These are phyloP conservation scores for Nicator chloris DNA, from an alignment of 2,113 vertebrate genomes.

Conservation along the genomic window DNA sequence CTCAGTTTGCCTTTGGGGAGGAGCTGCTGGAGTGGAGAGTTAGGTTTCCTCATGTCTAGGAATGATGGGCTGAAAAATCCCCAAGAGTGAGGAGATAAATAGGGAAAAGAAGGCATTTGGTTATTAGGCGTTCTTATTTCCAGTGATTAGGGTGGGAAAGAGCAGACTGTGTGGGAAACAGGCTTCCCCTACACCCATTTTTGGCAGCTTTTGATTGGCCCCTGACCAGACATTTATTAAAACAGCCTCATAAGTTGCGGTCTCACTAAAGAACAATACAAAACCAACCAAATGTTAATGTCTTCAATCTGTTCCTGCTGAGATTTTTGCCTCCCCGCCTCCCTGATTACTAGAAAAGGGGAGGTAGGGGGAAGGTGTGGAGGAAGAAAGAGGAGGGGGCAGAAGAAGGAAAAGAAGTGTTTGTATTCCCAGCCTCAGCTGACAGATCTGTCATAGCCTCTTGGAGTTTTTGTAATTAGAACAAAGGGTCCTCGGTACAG, in stretches of 20 bases:
- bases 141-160: conserved; percentile 70
- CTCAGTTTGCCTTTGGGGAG: not conserved
- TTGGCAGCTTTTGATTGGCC: conserved; percentile 76
- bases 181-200: conserved; percentile 65
- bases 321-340: conserved; percentile 35
- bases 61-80: not conserved
- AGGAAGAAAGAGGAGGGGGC: not conserved
- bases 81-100: conserved; percentile 43
- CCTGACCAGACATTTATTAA: conserved; percentile 76
- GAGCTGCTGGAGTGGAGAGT: not conserved
- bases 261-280: conserved; percentile 79
- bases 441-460: not conserved
- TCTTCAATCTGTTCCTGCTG: conserved; percentile 77
- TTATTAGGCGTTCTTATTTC: conserved; percentile 48
- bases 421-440: conserved; percentile 31
- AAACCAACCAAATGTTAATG: conserved; percentile 80
- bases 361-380: not conserved
- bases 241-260: conserved; percentile 76
- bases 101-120: conserved; percentile 18
- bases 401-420: not conserved
- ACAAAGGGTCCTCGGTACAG: not conserved
- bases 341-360: conserved; percentile 38
- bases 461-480: conserved; percentile 18
- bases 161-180: conserved; percentile 76
- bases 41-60: conserved; percentile 2